phyloP scores from a whole-genome alignment of 2,888 invertebrate genomes.

The Eustalomyia histrio region DNA sequence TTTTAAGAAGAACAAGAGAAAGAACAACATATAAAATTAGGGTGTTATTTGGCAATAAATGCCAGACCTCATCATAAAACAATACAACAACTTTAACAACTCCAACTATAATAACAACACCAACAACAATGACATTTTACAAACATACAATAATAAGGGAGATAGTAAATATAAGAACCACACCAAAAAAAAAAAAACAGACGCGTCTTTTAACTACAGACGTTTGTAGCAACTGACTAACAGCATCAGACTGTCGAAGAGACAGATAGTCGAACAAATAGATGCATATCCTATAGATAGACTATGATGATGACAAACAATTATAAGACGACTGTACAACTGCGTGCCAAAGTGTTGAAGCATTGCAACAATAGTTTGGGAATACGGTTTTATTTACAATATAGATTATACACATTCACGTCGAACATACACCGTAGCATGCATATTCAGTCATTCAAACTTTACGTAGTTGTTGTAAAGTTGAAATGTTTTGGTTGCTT shows the following conservation, averaged over 20 bases:
- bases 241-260: constrained; percentile 13
- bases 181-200: constrained; percentile 14
- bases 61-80: constrained; percentile 50
- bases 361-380: constrained; percentile 36
- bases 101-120: constrained; percentile 18
- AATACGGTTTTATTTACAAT: not conserved
- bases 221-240: constrained; percentile 24
- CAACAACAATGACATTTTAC: not conserved
- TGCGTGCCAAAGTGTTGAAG: constrained; percentile 63
- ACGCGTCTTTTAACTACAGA: constrained; percentile 45
- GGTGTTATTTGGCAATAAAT: constrained; percentile 60
- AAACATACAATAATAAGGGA: constrained; percentile 13
- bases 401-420: constrained; percentile 1
- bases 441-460: constrained; percentile 24
- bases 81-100: constrained; percentile 41
- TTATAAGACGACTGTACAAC: constrained; percentile 47
- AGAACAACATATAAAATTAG: constrained; percentile 46
- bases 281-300: not conserved
- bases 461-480: constrained; percentile 47
- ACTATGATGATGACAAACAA: constrained; percentile 53
- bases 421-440: not conserved
- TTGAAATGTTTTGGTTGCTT: constrained; percentile 58
- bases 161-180: constrained; percentile 22
- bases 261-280: not conserved
- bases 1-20: constrained; percentile 16